Conservation (phyloP, 2,113 vertebrate genomes). For the Circaetus cinerascens region DNA sequence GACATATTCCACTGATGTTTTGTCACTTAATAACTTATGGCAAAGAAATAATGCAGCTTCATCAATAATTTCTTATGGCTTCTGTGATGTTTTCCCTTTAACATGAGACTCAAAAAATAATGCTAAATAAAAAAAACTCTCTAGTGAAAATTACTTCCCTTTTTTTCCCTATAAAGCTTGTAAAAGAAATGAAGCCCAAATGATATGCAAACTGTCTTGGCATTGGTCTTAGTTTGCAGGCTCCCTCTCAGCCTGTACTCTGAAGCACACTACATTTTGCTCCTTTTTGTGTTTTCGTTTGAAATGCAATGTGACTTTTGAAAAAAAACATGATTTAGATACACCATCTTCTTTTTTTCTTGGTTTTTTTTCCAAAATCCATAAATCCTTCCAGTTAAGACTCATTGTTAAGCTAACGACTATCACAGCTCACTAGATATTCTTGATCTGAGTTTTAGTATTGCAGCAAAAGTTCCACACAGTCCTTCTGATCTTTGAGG, state of each 20-base stretch:
- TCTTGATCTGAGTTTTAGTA: neutral
- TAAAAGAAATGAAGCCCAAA: neutral
- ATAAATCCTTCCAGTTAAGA: neutral
- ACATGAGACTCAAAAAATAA: neutral
- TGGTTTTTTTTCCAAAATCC: neutral
- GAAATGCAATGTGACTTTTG: neutral
- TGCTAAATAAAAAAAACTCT: neutral
- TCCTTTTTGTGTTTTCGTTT: neutral
- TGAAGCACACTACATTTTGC: neutral
- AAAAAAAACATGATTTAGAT: neutral
- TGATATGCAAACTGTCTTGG: neutral
- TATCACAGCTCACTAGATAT: neutral
- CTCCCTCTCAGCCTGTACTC: neutral
- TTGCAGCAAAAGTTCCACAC: neutral
- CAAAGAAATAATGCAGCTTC: neutral
- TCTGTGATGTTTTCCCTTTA: neutral
- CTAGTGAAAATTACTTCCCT: neutral
- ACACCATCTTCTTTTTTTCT: neutral
- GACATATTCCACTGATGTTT: neutral
- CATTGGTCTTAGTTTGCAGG: neutral
- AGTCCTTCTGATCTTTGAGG: neutral
- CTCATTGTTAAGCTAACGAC: neutral
- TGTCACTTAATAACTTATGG: slow-evolving; percentile 38
- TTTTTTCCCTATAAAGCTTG: neutral
- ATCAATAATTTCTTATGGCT: neutral